Evolutionary conservation across 2,797 vertebrate genomes (phyloP), one percentile per base, ranked within the genome.

Genomic region (Pyrocephalus nanus): DNA sequence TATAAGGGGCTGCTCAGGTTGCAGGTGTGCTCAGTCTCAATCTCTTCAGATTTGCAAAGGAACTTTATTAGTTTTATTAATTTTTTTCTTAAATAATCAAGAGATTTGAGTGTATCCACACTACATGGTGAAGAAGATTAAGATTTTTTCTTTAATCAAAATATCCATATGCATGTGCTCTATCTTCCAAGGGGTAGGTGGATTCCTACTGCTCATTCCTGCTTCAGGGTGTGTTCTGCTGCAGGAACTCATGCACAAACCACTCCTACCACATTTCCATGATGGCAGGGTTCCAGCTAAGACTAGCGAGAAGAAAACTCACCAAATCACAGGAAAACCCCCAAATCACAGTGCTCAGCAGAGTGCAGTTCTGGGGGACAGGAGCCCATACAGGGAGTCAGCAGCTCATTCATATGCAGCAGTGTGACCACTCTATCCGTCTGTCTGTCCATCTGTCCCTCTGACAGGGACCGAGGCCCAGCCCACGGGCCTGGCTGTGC

Each of bases 31-130:
- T 97, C 96, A 98, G 97, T 97, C 97, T 92, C 97, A 96, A 98
- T 98, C 98, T 98, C 97, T 88, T 96, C 96, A 98, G 98, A 98
- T 98, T 98, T 98, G 96, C 96, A 95, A 97, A 97, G 77, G 97
- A 98, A 98, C 97, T 98, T 98, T 98, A 99, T 98, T 98, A 98
- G 98, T 98, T 98, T 98, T 98, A 98, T 98, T 98, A 98, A 98
- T 98, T 96, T 96, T 95, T 94, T 97, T 84, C 87, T 88, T 74
- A 91, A 95, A 96, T 96, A 97, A 97, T 95, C 95, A 97, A 92
- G 95, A 97, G 95, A 94, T 95, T 95, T 32, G 36, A 97, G 65
- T 94, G 93, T 87, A 97, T 96, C 93, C 92, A 97, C 91, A 92
- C 92, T 96, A 95, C 93, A 97, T 13, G 2, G 83, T 51, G 95